Conservation (phyloP, 2,797 vertebrate genomes). For the Muraenolepis orangiensis region DNA sequence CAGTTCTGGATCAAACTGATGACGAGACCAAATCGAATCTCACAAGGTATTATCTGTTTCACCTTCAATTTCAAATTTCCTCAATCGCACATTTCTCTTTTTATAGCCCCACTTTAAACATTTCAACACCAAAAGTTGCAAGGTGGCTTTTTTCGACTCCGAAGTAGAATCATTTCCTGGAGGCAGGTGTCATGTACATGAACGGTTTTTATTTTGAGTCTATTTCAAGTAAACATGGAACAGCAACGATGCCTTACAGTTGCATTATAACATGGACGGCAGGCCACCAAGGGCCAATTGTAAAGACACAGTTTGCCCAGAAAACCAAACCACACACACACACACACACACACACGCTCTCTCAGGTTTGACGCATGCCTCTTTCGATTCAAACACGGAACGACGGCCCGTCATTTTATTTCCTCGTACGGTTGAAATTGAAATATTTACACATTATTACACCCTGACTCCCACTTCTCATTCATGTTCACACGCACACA, state of each 20-base stretch:
- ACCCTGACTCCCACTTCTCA: conserved; percentile 31
- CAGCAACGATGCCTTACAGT: conserved; percentile 33
- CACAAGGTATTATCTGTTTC: too few species aligned
- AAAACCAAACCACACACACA: conserved; percentile 32
- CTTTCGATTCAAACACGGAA: conserved; percentile 1
- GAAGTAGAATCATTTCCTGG: not conserved
- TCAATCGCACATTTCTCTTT: not conserved
- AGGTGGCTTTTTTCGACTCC: conserved; percentile 32
- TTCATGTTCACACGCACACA: too few species aligned
- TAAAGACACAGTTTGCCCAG: conserved; percentile 30
- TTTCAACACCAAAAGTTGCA: conserved; percentile 20
- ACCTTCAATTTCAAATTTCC: too few species aligned
- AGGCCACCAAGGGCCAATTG: conserved; percentile 41
- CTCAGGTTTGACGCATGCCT: not conserved
- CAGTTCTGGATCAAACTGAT: too few species aligned
- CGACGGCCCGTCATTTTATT: not conserved
- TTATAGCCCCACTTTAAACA: conserved; percentile 1
- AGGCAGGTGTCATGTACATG: conserved; percentile 35
- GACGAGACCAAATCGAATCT: too few species aligned
- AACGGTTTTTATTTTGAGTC: conserved; percentile 23
- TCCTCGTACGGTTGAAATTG: not conserved
- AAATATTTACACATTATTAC: conserved; percentile 7
- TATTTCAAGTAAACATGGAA: conserved; percentile 47
- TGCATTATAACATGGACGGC: conserved; percentile 35
- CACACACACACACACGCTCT: conserved; percentile 7